phyloP scores from a whole-genome alignment of 2,797 vertebrate genomes.

The Luscinia megarhynchos region DNA sequence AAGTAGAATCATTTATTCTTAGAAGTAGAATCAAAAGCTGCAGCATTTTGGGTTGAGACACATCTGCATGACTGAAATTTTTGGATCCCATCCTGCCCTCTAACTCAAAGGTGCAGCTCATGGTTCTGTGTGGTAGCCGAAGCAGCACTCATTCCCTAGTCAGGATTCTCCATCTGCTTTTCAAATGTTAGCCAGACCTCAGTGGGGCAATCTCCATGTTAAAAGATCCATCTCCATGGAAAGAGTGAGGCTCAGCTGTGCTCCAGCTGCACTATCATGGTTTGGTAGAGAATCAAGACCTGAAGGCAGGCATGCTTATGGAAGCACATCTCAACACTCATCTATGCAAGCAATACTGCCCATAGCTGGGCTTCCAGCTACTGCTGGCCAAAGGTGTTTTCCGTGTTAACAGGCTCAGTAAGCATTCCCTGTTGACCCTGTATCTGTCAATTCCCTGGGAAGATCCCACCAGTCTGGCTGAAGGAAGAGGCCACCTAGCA shows the following conservation, averaged over 20 bases:
- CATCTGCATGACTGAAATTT: not conserved
- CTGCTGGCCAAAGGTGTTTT: not conserved
- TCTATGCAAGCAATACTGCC: not conserved
- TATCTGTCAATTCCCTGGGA: not conserved
- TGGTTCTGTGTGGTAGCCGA: not conserved
- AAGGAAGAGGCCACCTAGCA: not conserved
- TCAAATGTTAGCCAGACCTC: not conserved
- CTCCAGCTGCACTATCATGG: not conserved
- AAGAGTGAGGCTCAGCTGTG: not conserved
- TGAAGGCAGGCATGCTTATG: not conserved
- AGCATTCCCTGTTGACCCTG: not conserved
- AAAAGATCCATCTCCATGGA: not conserved
- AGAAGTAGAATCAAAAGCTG: not conserved
- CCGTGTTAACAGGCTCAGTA: not conserved
- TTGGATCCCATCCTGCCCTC: not conserved
- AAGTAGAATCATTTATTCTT: too few species aligned
- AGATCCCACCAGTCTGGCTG: not conserved
- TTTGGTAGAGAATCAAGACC: not conserved
- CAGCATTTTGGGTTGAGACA: not conserved
- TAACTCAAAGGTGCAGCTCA: not conserved
- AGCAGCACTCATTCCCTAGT: not conserved
- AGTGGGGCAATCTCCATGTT: not conserved
- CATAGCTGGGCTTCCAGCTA: not conserved
- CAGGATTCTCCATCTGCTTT: not conserved
- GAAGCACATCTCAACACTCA: not conserved